Evolutionary conservation across 1,140 invertebrate genomes (phyloP).

Genomic region (Tribolium madens): DNA sequence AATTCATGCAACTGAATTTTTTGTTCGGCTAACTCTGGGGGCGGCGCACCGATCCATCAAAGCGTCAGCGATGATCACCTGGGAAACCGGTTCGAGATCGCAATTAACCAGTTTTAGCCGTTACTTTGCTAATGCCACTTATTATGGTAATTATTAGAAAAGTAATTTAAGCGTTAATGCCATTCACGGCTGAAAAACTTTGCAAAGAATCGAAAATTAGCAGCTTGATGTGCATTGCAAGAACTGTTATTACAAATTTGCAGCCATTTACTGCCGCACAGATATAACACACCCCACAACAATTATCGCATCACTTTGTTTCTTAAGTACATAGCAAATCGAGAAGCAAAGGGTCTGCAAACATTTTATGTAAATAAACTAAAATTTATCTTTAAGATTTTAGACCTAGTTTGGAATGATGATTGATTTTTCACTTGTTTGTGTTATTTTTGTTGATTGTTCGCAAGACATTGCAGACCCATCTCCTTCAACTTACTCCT

Average conservation of each 20-base stretch:
- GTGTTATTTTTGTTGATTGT: too few relatives aligned
- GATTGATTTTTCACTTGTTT: too few relatives aligned
- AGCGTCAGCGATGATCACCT: constrained; percentile 15
- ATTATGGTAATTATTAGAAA: constrained; percentile 14
- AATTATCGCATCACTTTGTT: too few relatives aligned
- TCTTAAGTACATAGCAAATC: too few relatives aligned
- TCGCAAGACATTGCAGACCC: too few relatives aligned
- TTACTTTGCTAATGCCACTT: constrained; percentile 5
- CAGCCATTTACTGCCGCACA: too few relatives aligned
- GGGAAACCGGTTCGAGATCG: not conserved
- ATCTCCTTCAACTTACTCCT: too few relatives aligned
- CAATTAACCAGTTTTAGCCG: constrained; percentile 14
- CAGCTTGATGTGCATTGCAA: not conserved
- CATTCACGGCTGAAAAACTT: not conserved
- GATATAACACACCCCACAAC: too few relatives aligned
- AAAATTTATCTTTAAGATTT: too few relatives aligned
- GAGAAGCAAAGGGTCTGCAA: too few relatives aligned
- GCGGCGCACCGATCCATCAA: constrained; percentile 14
- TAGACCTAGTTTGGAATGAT: too few relatives aligned
- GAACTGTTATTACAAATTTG: not conserved
- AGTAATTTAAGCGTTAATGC: not conserved
- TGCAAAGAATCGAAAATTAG: not conserved
- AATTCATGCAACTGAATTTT: constrained; percentile 8
- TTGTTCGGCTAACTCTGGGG: constrained; percentile 1
- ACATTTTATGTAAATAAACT: too few relatives aligned